Evolutionary conservation across 2,797 vertebrate genomes (phyloP).

Genomic region (Malurus leucopterus): DNA sequence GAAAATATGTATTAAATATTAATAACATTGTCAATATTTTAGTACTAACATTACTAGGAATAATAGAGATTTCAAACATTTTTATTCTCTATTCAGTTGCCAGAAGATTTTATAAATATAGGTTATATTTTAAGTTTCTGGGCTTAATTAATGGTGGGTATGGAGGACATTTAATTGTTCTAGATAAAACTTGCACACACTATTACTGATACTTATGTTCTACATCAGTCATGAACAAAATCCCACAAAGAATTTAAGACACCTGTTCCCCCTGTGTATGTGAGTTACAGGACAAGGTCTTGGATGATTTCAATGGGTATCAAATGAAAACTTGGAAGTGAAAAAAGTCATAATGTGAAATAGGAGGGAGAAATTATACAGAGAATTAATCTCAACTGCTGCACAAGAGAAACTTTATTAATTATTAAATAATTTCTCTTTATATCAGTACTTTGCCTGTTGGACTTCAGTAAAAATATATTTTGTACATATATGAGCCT

Average conservation of each 20-base stretch:
- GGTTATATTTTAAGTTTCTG: neutral
- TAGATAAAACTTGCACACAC: neutral
- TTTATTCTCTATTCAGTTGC: neutral
- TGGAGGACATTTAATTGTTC: neutral
- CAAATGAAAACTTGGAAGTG: neutral
- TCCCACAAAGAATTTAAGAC: neutral
- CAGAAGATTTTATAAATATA: neutral
- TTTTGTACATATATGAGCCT: neutral
- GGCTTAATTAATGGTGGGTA: neutral
- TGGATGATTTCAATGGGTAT: neutral
- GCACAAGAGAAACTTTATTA: neutral
- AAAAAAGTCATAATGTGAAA: neutral
- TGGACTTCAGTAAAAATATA: neutral
- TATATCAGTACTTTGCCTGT: neutral
- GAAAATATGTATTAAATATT: neutral
- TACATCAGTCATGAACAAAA: neutral
- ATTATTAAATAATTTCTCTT: neutral
- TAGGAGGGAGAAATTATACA: neutral
- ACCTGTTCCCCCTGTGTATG: neutral
- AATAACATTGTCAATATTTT: neutral
- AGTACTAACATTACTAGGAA: neutral
- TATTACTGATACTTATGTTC: neutral
- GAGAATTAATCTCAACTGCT: neutral
- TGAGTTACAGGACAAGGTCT: neutral
- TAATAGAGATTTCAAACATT: neutral